Base-by-base conservation (phyloP, 1,140 invertebrate genomes). In the Lordiphosa stackelbergi region DNA sequence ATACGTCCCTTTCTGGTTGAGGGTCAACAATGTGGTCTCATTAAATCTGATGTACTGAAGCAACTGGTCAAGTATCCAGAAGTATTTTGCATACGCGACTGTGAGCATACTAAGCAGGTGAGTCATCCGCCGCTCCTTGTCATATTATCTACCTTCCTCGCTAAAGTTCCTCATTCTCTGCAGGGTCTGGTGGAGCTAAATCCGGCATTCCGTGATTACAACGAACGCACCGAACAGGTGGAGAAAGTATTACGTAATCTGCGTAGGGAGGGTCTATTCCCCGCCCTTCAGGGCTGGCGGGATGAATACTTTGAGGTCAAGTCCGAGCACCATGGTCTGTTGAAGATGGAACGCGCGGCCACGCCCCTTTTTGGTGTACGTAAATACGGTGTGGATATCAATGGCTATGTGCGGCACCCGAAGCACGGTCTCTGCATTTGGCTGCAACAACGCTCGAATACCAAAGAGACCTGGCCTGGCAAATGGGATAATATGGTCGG, bases 401-500 rank as follows among this genome's bases (percentile, higher is more conserved):
- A 96, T 89, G 97, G 96, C 8, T 98, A 96, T 88, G 93, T 96
- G 8, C 92, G 91, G 77, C 93, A 96, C 88, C 93, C 94, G 10
- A 91, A 93, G 41, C 93, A 94, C 88, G 94, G 95, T 6, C 87
- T 97, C 38, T 96, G 94, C 88, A 93, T 98, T 86, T 98, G 97
- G 97, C 89, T 98, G 65, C 96, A 97, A 85, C 94, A 94, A 81
- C 90, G 97, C 73, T 95, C 96, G 58, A 90, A 92, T 47, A 96
- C 93, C 19, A 98, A 98, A 89, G 95, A 95, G 88, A 98, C 96
- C 16, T 98, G 96, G 94, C 96, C 96, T 52, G 94, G 95, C 47
- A 96, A 95, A 88, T 94, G 96, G 92, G 97, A 98, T 87, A 97
- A 97, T 83, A 96, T 98, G 93, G 96, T 96, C 5, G 95, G 95